These are phyloP conservation scores for Siphamia tubifer DNA, from an alignment of 2,113 vertebrate species.

Conservation along the genomic window DNA sequence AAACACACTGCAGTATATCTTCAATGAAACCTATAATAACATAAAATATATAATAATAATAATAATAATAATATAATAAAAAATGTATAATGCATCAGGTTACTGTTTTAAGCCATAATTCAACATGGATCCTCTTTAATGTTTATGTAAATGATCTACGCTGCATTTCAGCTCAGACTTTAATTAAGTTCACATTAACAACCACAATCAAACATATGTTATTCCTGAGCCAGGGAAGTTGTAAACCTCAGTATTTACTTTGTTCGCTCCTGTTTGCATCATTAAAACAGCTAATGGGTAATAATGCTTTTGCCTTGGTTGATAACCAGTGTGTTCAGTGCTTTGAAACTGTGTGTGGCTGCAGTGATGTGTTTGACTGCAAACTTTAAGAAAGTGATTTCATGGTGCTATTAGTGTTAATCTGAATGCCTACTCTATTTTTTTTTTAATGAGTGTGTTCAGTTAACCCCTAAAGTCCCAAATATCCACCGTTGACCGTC, in stretches of 20 bases:
- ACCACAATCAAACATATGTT: constrained; percentile 75
- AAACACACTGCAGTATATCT: too few species aligned
- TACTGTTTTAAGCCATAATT: constrained; percentile 71
- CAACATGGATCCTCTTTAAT: constrained; percentile 36
- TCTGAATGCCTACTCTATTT: constrained; percentile 24
- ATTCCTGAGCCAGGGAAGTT: constrained; percentile 77
- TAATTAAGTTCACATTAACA: constrained; percentile 85
- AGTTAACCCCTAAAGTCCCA: too few species aligned
- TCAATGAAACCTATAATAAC: too few species aligned
- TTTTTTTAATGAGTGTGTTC: constrained; percentile 5
- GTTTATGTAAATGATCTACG: constrained; percentile 38
- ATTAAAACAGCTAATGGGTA: constrained; percentile 76
- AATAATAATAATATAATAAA: too few species aligned
- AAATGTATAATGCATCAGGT: constrained; percentile 32
- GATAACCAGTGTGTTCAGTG: constrained; percentile 75
- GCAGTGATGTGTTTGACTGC: constrained; percentile 51
- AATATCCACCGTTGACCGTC: too few species aligned
- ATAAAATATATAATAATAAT: too few species aligned
- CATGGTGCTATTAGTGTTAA: constrained; percentile 61
- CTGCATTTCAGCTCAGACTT: constrained; percentile 78
- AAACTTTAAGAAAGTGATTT: constrained; percentile 69
- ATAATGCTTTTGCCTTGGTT: constrained; percentile 79
- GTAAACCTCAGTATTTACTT: constrained; percentile 83
- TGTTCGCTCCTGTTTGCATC: constrained; percentile 66
- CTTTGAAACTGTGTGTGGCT: constrained; percentile 61